Evolutionary conservation across 2,113 vertebrate genomes (phyloP), one percentile per base, ranked within the genome.

Genomic region (Herpetotheres cachinnans): DNA sequence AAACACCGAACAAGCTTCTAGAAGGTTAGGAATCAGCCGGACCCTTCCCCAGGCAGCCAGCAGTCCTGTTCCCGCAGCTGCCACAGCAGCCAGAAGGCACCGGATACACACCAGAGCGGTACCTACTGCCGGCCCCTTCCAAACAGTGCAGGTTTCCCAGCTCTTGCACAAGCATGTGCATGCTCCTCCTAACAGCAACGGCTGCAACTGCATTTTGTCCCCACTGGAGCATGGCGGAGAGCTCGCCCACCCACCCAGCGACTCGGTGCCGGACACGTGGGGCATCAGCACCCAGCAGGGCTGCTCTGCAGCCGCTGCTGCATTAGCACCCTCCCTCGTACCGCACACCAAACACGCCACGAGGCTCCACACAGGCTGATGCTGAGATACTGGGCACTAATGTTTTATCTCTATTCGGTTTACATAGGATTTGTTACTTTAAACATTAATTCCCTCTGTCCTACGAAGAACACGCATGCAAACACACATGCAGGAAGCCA

Each of bases 161-260:
- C 42, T n/a, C 30, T 67, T n/a, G 36, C 50, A 56, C 55, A 4
- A 0, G 0, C 0, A 0, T 1, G 6, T 15, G 36, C 38, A 38
- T 2, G 14, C 73, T n/a, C 38, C 86, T 76, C 47, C 50, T 16
- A 79, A 62, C 90, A 55, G 66, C 82, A 59, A 38, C 82, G 44
- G 63, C 76, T 87, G 49, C 93, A 80, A 13, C 3, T 3, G 61
- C 16, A 11, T 83, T 30, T 40, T 5, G 3, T 29, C 16, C 44
- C 18, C 5, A 4, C 0, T 1, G 0, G 3, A 36, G 70, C 38
- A 19, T 3, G 8, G 50, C 67, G 18, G 7, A n/a, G 34, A 54
- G 74, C 69, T 50, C 46, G 2, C 20, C 19, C 66, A 16, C 10
- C 92, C 67, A 16, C 55, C 30, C 42, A 42, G 42, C 42, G 5